Base-by-base conservation (phyloP, 2,797 vertebrate genomes). In the Enteromius unitaeniatus region DNA sequence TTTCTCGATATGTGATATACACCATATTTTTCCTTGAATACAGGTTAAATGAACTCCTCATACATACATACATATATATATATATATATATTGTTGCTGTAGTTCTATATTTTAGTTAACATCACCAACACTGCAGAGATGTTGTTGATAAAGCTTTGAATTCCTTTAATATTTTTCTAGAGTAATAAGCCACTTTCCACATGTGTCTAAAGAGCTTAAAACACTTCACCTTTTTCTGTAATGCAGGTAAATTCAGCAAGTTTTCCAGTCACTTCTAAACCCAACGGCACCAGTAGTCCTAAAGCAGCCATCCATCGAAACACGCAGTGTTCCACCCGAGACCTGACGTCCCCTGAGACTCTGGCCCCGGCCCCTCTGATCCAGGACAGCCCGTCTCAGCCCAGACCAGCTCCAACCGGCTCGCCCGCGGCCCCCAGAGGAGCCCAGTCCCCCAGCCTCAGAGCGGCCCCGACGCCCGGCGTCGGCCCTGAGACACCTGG, bases 341-440 rank as follows among this genome's bases (percentile, higher is more conserved):
- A 88, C 80, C 75, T 69, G 26, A 62, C 73, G 28, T 83, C n/a
- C 65, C 26, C 49, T 1, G 31, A 21, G 21, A n/a, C 5, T 47
- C 37, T 51, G 4, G 92, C 62, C 34, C 82, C 0, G 0, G 65
- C 0, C 2, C 82, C 84, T 0, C 34, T 91, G 88, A 0, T 76
- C 9, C 92, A 91, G 3, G 94, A 95, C 78, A 89, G 91, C 51
- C 87, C 89, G 0, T 75, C 87, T 11, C 87, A 86, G 69, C 87
- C 84, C 88, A 92, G 94, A 19, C 93, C 95, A 0, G 94, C 95
- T 0, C 95, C 96, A 0, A 95, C 94, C 0, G 96, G 95, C 0
- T 96, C 95, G 1, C 94, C 95, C 3, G 88, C 93, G 70, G 86
- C 91, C 17, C 93, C 95, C 1, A 90, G 93, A 5, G 95, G 95